Base-by-base conservation (phyloP, 92 coral and sea anemone species). In the Parazoanthus atlanticus region DNA sequence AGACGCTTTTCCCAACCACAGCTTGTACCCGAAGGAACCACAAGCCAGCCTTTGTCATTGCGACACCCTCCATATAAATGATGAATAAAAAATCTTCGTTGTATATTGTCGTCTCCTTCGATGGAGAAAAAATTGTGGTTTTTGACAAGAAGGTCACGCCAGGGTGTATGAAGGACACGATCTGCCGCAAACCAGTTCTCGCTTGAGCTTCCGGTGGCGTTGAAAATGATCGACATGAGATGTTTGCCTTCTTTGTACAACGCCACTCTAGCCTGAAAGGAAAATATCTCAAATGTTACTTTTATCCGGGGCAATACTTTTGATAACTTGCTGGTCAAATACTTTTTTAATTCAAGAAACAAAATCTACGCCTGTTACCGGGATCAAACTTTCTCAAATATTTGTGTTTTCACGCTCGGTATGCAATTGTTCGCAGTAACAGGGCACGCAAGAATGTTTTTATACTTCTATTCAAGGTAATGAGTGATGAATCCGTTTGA, bases 11-110 rank as follows among this genome's bases (percentile, higher is more conserved):
- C 86, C 86, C 86, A 81, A 21, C 17, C 73, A 26, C 86, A 81
- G 21, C 4, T 38, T 52, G 12, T 19, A 29, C 34, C 33, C 21
- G 56, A 40, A 47, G 72, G 46, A 81, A 49, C 36, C 28, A 56
- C 41, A 16, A 81, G 43, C 86, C 86, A 81, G 86, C 86, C 86
- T 11, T 49, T 64, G 36, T 81, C 86, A 9, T 8, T 11, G 3
- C 2, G 1, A 30, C 86, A 81, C 23, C 86, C 72, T 9, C 74
- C 86, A 56, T 81, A 56, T 0, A 6, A 3, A 25, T 19, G 31
- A 6, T 81, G 38, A 81, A 81, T 81, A 61, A 25, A 81, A 56
- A 81, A 81, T 8, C 72, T 17, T 6, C 86, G 86, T 65, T 17
- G 1, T 17, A 5, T 13, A 21, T 0, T 3, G 9, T 72, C 65